A percentile compares a stretch with the other conserved stretches of the same genome.
These are phyloP conservation scores for Chironomus riparius DNA, from an alignment of 2,888 invertebrate genomes.

Conservation along the genomic window DNA sequence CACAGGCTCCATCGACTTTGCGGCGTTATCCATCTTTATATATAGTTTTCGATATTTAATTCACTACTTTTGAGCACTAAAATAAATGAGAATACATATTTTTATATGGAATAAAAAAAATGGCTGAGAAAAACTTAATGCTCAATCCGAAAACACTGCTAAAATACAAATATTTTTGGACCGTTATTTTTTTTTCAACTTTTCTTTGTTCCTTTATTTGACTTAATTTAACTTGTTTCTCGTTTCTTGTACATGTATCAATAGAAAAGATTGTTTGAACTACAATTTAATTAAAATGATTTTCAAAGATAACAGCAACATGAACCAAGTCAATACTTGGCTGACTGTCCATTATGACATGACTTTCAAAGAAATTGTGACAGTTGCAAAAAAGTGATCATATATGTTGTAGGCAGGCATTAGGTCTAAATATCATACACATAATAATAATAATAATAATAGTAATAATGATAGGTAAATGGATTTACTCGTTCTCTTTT, in stretches of 20 bases:
- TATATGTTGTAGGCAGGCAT: too few relatives aligned
- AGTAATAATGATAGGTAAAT: background rate
- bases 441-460: too few relatives aligned
- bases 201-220: too few relatives aligned
- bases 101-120: background rate
- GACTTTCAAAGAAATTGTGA: too few relatives aligned
- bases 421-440: too few relatives aligned
- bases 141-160: background rate
- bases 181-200: background rate
- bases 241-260: too few relatives aligned
- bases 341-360: too few relatives aligned
- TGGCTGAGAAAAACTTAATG: background rate
- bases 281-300: background rate
- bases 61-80: constrained; percentile 19
- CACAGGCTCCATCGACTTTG: constrained; percentile 14
- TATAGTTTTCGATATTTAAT: background rate
- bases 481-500: background rate
- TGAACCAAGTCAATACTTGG: too few relatives aligned
- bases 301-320: too few relatives aligned
- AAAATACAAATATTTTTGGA: background rate
- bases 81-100: background rate
- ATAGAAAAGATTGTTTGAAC: too few relatives aligned
- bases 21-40: constrained; percentile 4
- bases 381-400: too few relatives aligned
- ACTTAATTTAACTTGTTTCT: too few relatives aligned